phyloP scores from a whole-genome alignment of 2,797 vertebrate species.

The Sparidentex hasta region DNA sequence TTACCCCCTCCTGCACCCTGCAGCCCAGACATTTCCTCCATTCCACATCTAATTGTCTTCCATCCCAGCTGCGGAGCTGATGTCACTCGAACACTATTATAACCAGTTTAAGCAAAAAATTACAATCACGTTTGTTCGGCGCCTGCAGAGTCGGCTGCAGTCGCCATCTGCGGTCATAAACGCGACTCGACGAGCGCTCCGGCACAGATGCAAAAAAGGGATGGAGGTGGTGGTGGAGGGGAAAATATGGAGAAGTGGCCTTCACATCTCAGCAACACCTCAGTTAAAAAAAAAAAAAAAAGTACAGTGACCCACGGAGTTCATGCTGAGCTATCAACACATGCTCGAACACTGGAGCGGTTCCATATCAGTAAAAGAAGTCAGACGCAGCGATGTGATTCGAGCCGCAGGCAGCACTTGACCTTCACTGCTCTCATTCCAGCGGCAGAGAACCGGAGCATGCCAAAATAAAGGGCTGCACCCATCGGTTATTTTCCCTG shows the following conservation, averaged over 20 bases:
- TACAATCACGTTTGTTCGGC: conserved; percentile 56
- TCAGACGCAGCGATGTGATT: conserved; percentile 45
- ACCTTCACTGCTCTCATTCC: conserved; percentile 42
- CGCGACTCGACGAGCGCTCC: conserved; percentile 17
- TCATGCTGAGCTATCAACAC: conserved; percentile 63
- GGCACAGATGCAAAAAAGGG: conserved; percentile 32
- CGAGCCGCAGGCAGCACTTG: conserved; percentile 43
- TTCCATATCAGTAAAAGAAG: conserved; percentile 56
- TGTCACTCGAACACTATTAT: conserved; percentile 80
- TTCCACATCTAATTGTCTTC: conserved; percentile 78
- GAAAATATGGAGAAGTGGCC: neutral
- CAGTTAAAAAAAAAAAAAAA: conserved; percentile 43
- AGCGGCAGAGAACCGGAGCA: neutral
- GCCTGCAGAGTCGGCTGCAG: conserved; percentile 43
- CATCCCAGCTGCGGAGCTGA: conserved; percentile 82
- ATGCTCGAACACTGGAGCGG: conserved; percentile 64
- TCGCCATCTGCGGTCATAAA: conserved; percentile 77
- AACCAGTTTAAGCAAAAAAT: conserved; percentile 70
- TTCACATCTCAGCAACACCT: conserved; percentile 48
- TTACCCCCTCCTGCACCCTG: conserved; percentile 29
- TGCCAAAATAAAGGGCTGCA: neutral
- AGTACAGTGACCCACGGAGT: conserved; percentile 35
- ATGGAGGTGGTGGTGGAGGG: neutral
- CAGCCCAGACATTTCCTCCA: conserved; percentile 53
- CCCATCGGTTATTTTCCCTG: no score